Evolutionary conservation across 2,888 invertebrate species (phyloP).

Genomic region (Lobophora halterata): DNA sequence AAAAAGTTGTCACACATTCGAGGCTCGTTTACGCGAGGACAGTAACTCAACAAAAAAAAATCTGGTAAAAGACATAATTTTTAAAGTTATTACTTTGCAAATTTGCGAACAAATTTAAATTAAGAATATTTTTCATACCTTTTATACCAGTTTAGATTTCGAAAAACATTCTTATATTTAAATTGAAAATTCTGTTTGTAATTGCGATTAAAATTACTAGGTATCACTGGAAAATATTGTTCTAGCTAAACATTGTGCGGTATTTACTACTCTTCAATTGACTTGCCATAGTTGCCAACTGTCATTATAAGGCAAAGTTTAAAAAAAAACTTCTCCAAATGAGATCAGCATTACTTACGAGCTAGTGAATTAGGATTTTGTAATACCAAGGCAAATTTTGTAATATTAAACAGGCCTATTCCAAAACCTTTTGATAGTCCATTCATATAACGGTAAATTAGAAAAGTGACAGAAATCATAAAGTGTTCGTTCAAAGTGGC

Average conservation of each 20-base stretch:
- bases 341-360: conserved; percentile 13
- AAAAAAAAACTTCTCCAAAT: conserved; percentile 11
- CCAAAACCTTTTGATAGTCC: conserved; percentile 7
- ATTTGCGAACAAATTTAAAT: conserved; percentile 21
- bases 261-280: conserved; percentile 12
- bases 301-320: conserved; percentile 15
- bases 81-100: too few relatives aligned
- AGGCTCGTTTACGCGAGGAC: neutral
- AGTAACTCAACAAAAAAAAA: too few relatives aligned
- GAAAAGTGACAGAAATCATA: neutral
- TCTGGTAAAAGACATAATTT: too few relatives aligned
- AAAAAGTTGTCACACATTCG: conserved; percentile 19
- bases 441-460: conserved; percentile 2
- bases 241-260: conserved; percentile 19
- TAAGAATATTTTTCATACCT: conserved; percentile 19
- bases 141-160: conserved; percentile 8
- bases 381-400: neutral
- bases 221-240: too few relatives aligned
- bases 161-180: conserved; percentile 17
- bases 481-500: too few relatives aligned
- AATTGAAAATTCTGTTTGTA: conserved; percentile 4
- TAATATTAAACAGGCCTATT: conserved; percentile 1
- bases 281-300: conserved; percentile 24
- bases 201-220: too few relatives aligned
- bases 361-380: neutral